Base-by-base conservation (phyloP, 2,113 vertebrate species). In the Melospiza georgiana region DNA sequence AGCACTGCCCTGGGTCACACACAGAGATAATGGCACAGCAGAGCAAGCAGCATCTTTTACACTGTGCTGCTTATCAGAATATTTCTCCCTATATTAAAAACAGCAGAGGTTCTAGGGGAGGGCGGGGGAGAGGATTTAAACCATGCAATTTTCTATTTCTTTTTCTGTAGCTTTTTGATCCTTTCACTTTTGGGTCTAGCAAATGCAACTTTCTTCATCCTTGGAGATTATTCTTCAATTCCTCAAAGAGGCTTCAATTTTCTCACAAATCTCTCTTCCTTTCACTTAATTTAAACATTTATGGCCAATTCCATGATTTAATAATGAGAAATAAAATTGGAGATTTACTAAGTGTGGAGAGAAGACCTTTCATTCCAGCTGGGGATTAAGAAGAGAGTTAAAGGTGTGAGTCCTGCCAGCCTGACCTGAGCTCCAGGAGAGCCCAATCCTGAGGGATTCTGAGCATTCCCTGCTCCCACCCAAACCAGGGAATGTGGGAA, bases 241-340 rank as follows among this genome's bases (percentile, higher is more conserved):
- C 97, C 97, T 96, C 83, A 96, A 80, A 95, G 90, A 95, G 83
- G 78, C 93, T 97, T 95, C 93, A 96, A 91, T 98, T 97, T 97
- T 84, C 93, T 96, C 84, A 72, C 88, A 97, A 95, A 98, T 97
- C 96, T 97, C 94, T 96, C 81, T 89, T 96, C 91, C 94, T 97
- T 97, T 98, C 93, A 93, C 87, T 95, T 97, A 95, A 97, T 97
- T 97, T 98, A 97, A 97, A 98, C 97, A 95, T 97, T 97, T 95
- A 97, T 95, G 84, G 94, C 97, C 95, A 87, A 95, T 95, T 96
- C 95, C 79, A 98, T 98, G 94, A 96, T 96, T 98, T 98, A 98
- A 97, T 98, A 97, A 98, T 97, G 97, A 97, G 97, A 97, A 97
- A 96, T 97, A 95, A 97, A 97, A 97, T 91, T 96, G 95, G 91